Conservation (phyloP, 2,113 vertebrate species). For the Ailurus styani region DNA sequence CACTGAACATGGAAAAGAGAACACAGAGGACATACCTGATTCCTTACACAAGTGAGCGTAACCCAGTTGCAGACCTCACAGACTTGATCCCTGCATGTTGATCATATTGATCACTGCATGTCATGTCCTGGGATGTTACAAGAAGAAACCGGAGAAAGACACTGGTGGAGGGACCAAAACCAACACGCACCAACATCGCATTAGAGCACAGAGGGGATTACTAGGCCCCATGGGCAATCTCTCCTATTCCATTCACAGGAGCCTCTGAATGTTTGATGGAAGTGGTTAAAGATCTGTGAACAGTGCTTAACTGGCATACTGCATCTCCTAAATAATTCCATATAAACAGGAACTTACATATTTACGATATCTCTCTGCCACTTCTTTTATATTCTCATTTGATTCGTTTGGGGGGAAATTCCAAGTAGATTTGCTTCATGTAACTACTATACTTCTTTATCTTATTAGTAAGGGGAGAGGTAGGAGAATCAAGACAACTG, state of each 20-base stretch:
- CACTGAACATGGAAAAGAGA: background rate
- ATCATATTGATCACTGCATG: background rate
- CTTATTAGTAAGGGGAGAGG: background rate
- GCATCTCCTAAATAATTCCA: background rate
- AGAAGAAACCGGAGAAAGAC: background rate
- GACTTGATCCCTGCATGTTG: background rate
- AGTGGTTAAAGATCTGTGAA: background rate
- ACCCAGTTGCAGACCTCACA: background rate
- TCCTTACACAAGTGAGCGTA: background rate
- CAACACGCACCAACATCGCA: accelerated
- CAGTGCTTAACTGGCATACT: background rate
- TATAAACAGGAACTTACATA: background rate
- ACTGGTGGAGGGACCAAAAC: too few species aligned
- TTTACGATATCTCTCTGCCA: background rate
- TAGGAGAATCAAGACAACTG: background rate
- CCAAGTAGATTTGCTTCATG: background rate
- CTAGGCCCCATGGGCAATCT: background rate
- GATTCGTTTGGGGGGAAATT: background rate
- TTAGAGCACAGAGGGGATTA: background rate
- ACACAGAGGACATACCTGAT: background rate
- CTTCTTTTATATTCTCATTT: background rate
- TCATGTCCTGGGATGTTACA: background rate
- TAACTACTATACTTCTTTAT: background rate
- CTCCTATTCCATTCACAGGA: background rate
- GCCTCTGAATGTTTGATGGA: background rate